These are phyloP conservation scores for Drosophila nebulosa DNA, from an alignment of 1,140 invertebrate species.

Conservation along the genomic window DNA sequence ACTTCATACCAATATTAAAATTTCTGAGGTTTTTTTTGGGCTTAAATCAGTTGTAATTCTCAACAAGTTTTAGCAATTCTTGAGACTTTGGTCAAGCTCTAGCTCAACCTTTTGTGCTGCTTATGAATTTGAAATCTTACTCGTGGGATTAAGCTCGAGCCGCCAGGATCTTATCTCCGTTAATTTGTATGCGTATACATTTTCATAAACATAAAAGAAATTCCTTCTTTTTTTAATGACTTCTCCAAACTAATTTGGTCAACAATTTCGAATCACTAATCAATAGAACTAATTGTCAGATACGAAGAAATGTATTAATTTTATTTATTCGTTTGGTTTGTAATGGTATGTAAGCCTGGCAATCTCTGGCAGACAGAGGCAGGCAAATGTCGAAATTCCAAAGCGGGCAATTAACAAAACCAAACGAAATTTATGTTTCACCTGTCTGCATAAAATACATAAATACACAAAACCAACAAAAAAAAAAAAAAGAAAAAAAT, in stretches of 20 bases:
- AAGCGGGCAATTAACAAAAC: constrained; percentile 73
- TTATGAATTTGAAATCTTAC: too few species aligned
- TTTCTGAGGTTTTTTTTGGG: too few species aligned
- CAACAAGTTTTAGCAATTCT: too few species aligned
- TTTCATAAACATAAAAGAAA: too few species aligned
- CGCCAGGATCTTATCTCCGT: too few species aligned
- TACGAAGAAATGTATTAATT: constrained; percentile 50
- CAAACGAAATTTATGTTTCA: constrained; percentile 80
- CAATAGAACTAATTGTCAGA: constrained; percentile 46
- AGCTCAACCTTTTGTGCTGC: too few species aligned
- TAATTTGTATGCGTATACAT: too few species aligned
- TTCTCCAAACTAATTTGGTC: neutral
- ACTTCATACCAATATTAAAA: too few species aligned
- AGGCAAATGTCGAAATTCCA: constrained; percentile 47
- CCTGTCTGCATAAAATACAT: constrained; percentile 76
- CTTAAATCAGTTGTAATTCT: too few species aligned
- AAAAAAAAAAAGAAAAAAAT: constrained; percentile 40
- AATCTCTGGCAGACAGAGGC: constrained; percentile 33
- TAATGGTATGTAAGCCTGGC: constrained; percentile 26
- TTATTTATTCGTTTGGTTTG: constrained; percentile 10
- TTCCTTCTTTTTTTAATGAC: too few species aligned
- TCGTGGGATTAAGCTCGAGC: too few species aligned
- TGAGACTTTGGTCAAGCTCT: too few species aligned
- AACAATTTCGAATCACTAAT: constrained; percentile 64
- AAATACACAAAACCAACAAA: constrained; percentile 36